Conservation (phyloP, 1,140 invertebrate genomes). For the Brachionus plicatilis region DNA sequence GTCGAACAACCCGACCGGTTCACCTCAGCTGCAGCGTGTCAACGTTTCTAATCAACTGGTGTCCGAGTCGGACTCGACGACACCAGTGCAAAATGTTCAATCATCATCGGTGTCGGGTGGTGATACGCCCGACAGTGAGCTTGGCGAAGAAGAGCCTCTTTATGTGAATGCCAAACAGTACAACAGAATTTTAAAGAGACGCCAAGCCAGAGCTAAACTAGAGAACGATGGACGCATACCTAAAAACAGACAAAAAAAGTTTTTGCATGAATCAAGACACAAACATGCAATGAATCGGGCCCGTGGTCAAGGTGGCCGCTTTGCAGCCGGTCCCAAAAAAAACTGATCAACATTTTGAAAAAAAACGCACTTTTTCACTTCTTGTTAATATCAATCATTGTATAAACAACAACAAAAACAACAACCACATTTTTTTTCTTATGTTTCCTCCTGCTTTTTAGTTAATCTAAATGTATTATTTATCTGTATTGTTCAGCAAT, state of each 20-base stretch:
- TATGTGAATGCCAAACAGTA: slow-evolving; percentile 97
- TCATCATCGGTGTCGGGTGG: neutral
- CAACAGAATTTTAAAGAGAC: slow-evolving; percentile 54
- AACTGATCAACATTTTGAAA: neutral
- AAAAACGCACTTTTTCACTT: neutral
- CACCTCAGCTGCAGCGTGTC: slow-evolving; percentile 11
- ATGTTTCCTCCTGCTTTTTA: neutral
- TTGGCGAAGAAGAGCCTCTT: slow-evolving; percentile 63
- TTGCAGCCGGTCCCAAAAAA: slow-evolving; percentile 53
- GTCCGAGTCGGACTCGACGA: neutral
- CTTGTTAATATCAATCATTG: neutral
- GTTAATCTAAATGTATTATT: neutral
- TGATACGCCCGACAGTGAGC: neutral
- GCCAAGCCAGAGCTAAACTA: slow-evolving; percentile 53
- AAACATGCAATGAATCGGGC: slow-evolving; percentile 94
- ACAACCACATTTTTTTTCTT: neutral
- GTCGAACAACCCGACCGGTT: neutral
- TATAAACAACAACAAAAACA: neutral
- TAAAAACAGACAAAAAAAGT: slow-evolving; percentile 87
- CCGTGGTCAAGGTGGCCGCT: slow-evolving; percentile 88
- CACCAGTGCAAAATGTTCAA: neutral
- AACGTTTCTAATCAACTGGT: neutral
- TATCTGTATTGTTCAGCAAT: neutral
- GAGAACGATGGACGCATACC: slow-evolving; percentile 74
- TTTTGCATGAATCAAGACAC: slow-evolving; percentile 95